A percentile compares a stretch with the other conserved stretches of the same genome.
These are phyloP conservation scores for Fregata magnificens DNA, from an alignment of 2,113 vertebrate genomes.

Conservation along the genomic window DNA sequence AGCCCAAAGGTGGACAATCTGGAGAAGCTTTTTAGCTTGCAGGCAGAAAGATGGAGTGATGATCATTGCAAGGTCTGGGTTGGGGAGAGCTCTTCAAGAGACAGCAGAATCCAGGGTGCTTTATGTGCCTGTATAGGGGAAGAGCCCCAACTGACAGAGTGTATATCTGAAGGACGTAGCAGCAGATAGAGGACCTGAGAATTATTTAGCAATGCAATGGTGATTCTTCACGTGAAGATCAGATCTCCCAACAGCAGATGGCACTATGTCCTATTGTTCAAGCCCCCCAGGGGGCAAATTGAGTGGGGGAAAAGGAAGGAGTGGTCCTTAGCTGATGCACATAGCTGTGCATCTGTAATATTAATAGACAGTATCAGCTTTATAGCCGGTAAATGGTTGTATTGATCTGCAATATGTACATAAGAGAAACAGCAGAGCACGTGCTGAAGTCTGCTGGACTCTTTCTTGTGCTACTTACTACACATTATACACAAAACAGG, in stretches of 20 bases:
- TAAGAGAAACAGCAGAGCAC: background rate
- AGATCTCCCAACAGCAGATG: background rate
- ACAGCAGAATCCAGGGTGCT: background rate
- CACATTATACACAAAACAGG: background rate
- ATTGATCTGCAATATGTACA: background rate
- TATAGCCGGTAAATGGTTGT: background rate
- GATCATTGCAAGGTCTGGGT: background rate
- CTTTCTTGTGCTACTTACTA: background rate
- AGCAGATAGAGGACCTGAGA: background rate
- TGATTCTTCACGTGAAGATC: background rate
- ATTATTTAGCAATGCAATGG: background rate
- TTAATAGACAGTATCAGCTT: background rate
- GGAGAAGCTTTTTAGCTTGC: background rate
- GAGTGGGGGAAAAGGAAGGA: background rate
- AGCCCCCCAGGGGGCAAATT: accelerated
- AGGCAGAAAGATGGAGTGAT: background rate
- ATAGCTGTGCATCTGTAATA: background rate
- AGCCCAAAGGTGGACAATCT: background rate
- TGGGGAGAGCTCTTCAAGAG: background rate
- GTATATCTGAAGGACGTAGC: background rate
- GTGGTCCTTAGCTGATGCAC: background rate
- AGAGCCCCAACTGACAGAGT: accelerated
- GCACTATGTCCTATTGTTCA: background rate
- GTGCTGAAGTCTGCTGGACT: background rate
- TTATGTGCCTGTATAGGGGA: background rate